Evolutionary conservation across 2,797 vertebrate species (phyloP).

Genomic region (Pseudomugil gertrudae): DNA sequence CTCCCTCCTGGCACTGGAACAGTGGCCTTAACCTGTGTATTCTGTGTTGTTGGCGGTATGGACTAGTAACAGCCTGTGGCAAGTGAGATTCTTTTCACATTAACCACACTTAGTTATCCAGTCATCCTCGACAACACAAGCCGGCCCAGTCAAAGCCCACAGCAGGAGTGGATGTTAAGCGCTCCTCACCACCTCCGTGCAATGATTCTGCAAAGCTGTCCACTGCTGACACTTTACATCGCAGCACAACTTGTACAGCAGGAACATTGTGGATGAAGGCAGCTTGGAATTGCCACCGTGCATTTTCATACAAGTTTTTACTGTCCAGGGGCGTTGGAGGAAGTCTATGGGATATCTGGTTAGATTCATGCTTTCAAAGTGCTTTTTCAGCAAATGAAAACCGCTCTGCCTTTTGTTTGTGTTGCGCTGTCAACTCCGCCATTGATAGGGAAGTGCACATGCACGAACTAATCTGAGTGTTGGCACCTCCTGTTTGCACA

Average conservation of each 20-base stretch:
- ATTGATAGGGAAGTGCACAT: constrained; percentile 47
- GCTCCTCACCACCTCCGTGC: constrained; percentile 23
- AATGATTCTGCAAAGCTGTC: constrained; percentile 28
- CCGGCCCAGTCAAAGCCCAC: constrained; percentile 33
- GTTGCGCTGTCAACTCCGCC: constrained; percentile 42
- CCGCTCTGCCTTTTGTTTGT: constrained; percentile 56
- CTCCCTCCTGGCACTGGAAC: constrained; percentile 44
- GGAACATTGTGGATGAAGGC: constrained; percentile 44
- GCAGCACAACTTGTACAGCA: constrained; percentile 21
- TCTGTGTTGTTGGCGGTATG: constrained; percentile 35
- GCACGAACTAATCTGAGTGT: constrained; percentile 52
- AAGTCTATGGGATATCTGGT: constrained; percentile 30
- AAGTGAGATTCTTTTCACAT: constrained; percentile 31
- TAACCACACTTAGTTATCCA: constrained; percentile 21
- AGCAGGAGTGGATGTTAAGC: constrained; percentile 32
- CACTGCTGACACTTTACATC: constrained; percentile 26
- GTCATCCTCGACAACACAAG: constrained; percentile 33
- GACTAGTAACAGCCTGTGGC: constrained; percentile 42
- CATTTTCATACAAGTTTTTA: constrained; percentile 52
- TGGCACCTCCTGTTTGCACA: constrained; percentile 70
- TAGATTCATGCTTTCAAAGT: constrained; percentile 56
- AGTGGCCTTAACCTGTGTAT: constrained; percentile 72
- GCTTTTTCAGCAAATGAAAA: constrained; percentile 51
- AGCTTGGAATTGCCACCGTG: constrained; percentile 35
- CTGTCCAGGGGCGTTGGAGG: constrained; percentile 53